phyloP scores from a whole-genome alignment of 2,797 vertebrate genomes.

The Setipinna tenuifilis region DNA sequence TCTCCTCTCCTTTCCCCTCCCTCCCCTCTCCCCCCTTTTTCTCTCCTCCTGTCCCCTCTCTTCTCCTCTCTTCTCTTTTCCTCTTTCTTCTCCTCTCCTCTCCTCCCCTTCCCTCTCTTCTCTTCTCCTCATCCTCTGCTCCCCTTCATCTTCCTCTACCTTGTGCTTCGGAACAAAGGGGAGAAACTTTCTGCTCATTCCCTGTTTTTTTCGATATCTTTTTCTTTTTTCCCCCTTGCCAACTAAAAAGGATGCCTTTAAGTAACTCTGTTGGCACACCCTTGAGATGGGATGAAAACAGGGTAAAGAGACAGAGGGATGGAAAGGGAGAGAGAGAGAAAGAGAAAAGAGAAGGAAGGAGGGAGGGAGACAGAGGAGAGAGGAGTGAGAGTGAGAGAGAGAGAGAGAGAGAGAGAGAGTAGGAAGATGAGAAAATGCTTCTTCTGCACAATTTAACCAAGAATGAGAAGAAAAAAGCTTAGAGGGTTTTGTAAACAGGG shows the following conservation, averaged over 20 bases:
- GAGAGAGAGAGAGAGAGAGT: neutral
- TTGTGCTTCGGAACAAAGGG: slow-evolving; percentile 58
- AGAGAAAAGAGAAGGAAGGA: slow-evolving; percentile 12
- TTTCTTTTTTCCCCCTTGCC: slow-evolving; percentile 43
- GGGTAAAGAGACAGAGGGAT: neutral
- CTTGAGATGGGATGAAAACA: slow-evolving; percentile 62
- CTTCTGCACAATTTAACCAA: slow-evolving; percentile 68
- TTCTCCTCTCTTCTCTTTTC: too few species aligned
- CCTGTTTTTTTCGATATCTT: slow-evolving; percentile 49
- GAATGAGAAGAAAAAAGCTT: slow-evolving; percentile 65
- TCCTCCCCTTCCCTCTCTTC: neutral
- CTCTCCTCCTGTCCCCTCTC: too few species aligned
- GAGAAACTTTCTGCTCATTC: slow-evolving; percentile 52
- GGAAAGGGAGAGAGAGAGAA: slow-evolving; percentile 30
- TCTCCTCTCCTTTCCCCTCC: too few species aligned
- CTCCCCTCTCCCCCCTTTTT: too few species aligned
- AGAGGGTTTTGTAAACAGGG: slow-evolving; percentile 66
- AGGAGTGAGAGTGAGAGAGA: slow-evolving; percentile 22
- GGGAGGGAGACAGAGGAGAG: slow-evolving; percentile 59
- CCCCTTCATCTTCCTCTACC: neutral
- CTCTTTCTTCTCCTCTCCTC: too few species aligned
- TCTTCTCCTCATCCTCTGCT: neutral
- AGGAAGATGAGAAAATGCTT: slow-evolving; percentile 51
- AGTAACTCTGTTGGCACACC: slow-evolving; percentile 60
- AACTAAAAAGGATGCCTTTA: slow-evolving; percentile 55